Conservation (phyloP, 2,888 invertebrate species). For the Drosophila emarginata region DNA sequence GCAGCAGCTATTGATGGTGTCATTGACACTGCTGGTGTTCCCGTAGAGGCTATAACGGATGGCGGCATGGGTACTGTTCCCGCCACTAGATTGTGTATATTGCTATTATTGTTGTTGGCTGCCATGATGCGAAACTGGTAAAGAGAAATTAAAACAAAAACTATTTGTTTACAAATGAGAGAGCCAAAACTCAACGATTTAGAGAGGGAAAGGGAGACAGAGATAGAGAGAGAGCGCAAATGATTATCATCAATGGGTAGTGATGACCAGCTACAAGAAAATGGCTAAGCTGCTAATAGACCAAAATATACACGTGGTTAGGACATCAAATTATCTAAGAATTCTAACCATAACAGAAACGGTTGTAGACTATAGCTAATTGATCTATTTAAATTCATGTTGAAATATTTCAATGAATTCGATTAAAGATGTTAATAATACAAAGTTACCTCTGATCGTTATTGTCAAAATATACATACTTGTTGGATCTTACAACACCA, state of each 20-base stretch:
- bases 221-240: constrained; percentile 1
- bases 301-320: not conserved
- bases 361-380: too few species aligned
- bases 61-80: constrained; percentile 53
- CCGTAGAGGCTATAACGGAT: constrained; percentile 76
- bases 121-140: constrained; percentile 64
- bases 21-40: constrained; percentile 45
- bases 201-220: constrained; percentile 26
- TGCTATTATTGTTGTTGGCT: constrained; percentile 71
- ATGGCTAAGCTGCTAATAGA: not conserved
- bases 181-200: constrained; percentile 10
- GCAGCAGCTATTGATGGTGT: constrained; percentile 1
- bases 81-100: constrained; percentile 64
- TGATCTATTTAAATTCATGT: too few species aligned
- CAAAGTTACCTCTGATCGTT: too few species aligned
- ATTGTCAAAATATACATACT: too few species aligned
- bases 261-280: constrained; percentile 5
- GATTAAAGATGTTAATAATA: too few species aligned
- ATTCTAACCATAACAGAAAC: not conserved
- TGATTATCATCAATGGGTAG: constrained; percentile 27
- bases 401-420: too few species aligned
- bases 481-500: too few species aligned
- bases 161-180: constrained; percentile 38
- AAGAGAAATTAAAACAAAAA: constrained; percentile 30
- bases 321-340: not conserved